A percentile compares a stretch with the other conserved stretches of the same genome.
Evolutionary conservation across 2,113 vertebrate species (phyloP).

Genomic region (Daboia siamensis): DNA sequence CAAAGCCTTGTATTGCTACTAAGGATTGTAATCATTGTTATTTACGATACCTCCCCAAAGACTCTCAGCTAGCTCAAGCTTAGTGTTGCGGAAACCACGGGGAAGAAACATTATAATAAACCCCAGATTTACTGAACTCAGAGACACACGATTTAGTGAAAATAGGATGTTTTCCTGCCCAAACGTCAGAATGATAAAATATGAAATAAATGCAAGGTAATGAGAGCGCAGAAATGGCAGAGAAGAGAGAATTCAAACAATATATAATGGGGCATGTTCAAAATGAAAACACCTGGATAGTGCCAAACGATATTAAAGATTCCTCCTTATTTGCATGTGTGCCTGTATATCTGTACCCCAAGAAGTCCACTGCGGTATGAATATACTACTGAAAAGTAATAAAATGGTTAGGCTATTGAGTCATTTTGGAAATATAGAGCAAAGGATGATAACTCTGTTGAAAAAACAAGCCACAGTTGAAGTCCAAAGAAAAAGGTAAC

Average conservation of each 20-base stretch:
- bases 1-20: conserved; percentile 2
- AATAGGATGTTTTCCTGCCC: conserved; percentile 1
- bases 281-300: background rate
- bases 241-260: background rate
- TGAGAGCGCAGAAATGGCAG: background rate
- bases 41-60: conserved; percentile 24
- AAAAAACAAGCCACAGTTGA: background rate
- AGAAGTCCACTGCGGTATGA: background rate
- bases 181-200: conserved; percentile 6
- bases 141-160: conserved; percentile 13
- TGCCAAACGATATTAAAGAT: background rate
- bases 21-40: conserved; percentile 24
- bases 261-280: background rate
- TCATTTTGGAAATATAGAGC: background rate
- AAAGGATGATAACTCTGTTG: background rate
- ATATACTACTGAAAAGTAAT: background rate
- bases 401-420: background rate
- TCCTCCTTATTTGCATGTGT: background rate
- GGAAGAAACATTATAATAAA: conserved; percentile 18
- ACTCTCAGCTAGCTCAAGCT: conserved; percentile 15
- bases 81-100: background rate
- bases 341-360: background rate
- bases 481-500: background rate
- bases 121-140: conserved; percentile 13
- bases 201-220: background rate